Evolutionary conservation across 2,113 vertebrate species (phyloP), one percentile per base, ranked within the genome.

Genomic region (Gallinago paraguaiae): DNA sequence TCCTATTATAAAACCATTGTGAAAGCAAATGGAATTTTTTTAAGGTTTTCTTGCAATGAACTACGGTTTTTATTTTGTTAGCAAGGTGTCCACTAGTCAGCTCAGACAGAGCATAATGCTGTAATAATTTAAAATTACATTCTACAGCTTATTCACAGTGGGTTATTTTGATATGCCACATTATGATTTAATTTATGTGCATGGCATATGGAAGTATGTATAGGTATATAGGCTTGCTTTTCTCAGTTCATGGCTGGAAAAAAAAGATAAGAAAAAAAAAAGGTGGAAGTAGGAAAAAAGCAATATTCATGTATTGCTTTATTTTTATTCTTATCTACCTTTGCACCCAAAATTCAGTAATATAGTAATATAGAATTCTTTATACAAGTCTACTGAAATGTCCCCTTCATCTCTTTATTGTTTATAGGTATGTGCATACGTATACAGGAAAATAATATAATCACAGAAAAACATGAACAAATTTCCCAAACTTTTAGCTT

Each of bases 111-210:
- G 31, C 27, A 41, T 7, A 96, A 45, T 14, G 28, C 24, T 68
- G 39, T 10, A 64, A 83, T 67, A 82, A 86, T 88, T 83, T 90
- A 81, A 86, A 96, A 82, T 30, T 68, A 3, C 82, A 22, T 93
- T 75, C 51, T 75, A 46, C 64, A 75, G 59, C 43, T 91, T 68
- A 45, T 83, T 92, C 48, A 69, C 18, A 45, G 75, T 48, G 79
- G 18, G 35, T 81, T 71, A 64, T 71, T 96, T 93, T 88, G 79
- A 86, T 94, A 48, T 68, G 60, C 60, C 15, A 45, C 50, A 54
- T 59, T 86, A 94, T 53, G 85, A 56, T 94, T 97, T 96, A 93
- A 93, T 94, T 95, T 93, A 93, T 79, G 84, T 93, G 70, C 56
- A 65, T 70, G 43, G 54, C 37, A 59, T 85, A 57, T 67, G 71